phyloP scores from a whole-genome alignment of 2,888 invertebrate genomes.

The Diadromus collaris region DNA sequence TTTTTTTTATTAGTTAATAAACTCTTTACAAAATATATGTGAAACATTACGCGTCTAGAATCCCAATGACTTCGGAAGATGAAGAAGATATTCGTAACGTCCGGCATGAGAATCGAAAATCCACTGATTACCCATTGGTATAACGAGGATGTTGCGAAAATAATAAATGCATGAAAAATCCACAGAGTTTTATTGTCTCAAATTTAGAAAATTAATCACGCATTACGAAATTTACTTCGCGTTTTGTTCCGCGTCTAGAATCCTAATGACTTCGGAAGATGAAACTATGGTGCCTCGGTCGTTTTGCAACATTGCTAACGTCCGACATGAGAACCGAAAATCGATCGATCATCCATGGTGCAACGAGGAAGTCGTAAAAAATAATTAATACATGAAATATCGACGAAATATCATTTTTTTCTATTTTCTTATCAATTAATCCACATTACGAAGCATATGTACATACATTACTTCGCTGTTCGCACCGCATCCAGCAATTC shows the following conservation, averaged over 20 bases:
- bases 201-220: constrained; percentile 43
- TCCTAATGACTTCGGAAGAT: no score
- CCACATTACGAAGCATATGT: constrained; percentile 9
- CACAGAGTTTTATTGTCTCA: constrained; percentile 55
- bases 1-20: constrained; percentile 51
- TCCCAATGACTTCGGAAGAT: no score
- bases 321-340: constrained; percentile 62
- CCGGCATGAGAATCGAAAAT: constrained; percentile 63
- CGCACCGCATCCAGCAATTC: neutral
- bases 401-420: constrained; percentile 53
- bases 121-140: constrained; percentile 69
- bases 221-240: constrained; percentile 10
- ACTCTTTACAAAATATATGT: constrained; percentile 11
- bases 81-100: no score
- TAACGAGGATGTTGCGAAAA: constrained; percentile 63
- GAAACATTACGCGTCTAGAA: neutral
- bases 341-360: constrained; percentile 70
- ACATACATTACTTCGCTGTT: no score
- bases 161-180: constrained; percentile 51
- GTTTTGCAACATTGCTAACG: no score
- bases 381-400: constrained; percentile 52
- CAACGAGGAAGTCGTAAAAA: constrained; percentile 63
- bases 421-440: constrained; percentile 45
- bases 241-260: neutral
- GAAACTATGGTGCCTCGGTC: no score